Percentiles rank a stretch among this genome's conserved stretches.
These are phyloP conservation scores for Agrochola circellaris DNA, from an alignment of 2,888 invertebrate species.

Conservation along the genomic window DNA sequence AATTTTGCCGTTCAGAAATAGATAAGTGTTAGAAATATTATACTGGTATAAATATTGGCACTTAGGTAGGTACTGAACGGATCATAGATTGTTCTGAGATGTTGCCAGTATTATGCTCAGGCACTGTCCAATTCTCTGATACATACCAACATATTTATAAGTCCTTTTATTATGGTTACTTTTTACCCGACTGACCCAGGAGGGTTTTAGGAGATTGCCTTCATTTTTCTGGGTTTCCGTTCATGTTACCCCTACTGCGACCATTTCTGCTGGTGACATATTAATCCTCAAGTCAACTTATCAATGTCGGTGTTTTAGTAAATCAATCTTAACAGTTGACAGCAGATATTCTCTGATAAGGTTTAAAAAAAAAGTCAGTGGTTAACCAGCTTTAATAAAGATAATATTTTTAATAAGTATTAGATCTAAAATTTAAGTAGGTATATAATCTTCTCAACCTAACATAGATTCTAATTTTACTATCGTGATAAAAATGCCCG, in stretches of 20 bases:
- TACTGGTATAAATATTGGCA: background rate
- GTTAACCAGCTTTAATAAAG: too few species aligned
- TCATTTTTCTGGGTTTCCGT: background rate
- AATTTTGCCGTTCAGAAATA: background rate
- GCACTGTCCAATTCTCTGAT: background rate
- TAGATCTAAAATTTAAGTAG: background rate
- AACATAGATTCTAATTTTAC: constrained; percentile 11
- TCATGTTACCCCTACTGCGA: background rate
- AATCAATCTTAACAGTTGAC: constrained; percentile 31
- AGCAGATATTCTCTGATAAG: constrained; percentile 25
- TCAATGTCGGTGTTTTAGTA: constrained; percentile 16
- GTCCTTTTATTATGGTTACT: background rate
- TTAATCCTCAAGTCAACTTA: constrained; percentile 17
- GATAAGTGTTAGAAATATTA: too few species aligned
- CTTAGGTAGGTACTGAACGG: background rate
- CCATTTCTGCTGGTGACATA: background rate
- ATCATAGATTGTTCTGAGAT: background rate
- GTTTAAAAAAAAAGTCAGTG: background rate
- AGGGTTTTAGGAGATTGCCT: background rate
- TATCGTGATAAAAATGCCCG: constrained; percentile 11
- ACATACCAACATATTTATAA: background rate
- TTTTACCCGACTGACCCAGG: background rate
- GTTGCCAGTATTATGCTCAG: background rate
- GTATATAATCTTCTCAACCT: background rate
- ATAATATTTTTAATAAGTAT: background rate